Conservation (phyloP, 2,888 invertebrate species). For the Ectemnius lituratus region DNA sequence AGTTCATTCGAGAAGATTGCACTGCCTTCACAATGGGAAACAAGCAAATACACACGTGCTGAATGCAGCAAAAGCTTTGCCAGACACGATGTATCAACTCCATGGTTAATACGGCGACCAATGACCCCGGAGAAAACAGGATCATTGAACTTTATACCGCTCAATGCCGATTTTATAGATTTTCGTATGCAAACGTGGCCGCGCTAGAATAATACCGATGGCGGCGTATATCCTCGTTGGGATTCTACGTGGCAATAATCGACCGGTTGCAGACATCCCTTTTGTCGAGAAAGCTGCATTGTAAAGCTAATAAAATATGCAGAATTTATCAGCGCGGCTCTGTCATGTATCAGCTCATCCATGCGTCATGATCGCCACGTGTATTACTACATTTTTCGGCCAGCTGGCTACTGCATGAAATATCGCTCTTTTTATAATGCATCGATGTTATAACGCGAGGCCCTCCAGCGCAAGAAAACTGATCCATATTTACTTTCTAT, state of each 20-base stretch:
- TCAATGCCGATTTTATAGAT: constrained; percentile 6
- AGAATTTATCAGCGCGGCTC: constrained; percentile 63
- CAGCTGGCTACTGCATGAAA: constrained; percentile 18
- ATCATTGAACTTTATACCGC: neutral
- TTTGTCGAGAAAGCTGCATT: constrained; percentile 56
- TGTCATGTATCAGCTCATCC: constrained; percentile 18
- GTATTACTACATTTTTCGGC: constrained; percentile 47
- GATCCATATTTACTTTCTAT: no score
- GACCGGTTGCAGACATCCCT: constrained; percentile 46
- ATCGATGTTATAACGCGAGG: neutral
- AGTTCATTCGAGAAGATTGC: no score
- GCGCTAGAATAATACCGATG: constrained; percentile 42
- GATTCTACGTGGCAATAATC: constrained; percentile 58
- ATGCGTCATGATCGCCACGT: constrained; percentile 25
- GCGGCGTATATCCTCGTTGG: constrained; percentile 45
- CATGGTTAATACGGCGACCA: neutral
- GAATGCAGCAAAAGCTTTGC: no score
- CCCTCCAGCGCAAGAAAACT: no score
- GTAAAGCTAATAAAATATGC: constrained; percentile 68
- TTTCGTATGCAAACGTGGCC: constrained; percentile 50
- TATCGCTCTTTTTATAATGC: neutral
- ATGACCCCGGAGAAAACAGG: neutral
- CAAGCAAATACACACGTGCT: no score
- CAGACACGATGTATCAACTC: no score
- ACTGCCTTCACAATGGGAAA: no score